phyloP scores from a whole-genome alignment of 1,140 invertebrate species.

The Zaprionus taronus region DNA sequence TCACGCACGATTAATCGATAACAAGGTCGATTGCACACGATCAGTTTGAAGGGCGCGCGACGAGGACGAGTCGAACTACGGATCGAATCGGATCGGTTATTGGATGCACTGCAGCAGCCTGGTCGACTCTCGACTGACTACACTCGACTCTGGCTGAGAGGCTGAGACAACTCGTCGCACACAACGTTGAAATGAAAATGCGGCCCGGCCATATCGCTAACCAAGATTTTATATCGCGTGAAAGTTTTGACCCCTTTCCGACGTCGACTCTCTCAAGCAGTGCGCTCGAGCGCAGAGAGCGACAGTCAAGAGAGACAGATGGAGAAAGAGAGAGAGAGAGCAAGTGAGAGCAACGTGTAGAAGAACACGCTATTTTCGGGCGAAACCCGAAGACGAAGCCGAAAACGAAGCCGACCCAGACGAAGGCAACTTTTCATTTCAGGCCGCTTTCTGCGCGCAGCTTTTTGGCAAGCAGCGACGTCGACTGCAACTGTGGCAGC shows the following conservation, averaged over 20 bases:
- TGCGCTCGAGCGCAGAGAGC: constrained; percentile 57
- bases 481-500: background rate
- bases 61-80: constrained; percentile 33
- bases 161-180: constrained; percentile 61
- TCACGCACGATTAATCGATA: constrained; percentile 7
- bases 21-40: constrained; percentile 13
- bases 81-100: constrained; percentile 9
- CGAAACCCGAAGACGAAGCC: constrained; percentile 20
- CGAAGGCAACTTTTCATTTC: constrained; percentile 76
- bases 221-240: constrained; percentile 84
- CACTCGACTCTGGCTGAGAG: constrained; percentile 45
- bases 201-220: constrained; percentile 74
- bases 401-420: constrained; percentile 2
- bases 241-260: constrained; percentile 84
- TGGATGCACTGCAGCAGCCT: constrained; percentile 26
- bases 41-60: constrained; percentile 18
- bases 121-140: constrained; percentile 5
- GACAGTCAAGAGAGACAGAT: constrained; percentile 10
- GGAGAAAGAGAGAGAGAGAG: constrained; percentile 32
- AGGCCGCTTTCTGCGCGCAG: constrained; percentile 71
- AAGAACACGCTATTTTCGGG: constrained; percentile 78
- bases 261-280: constrained; percentile 19
- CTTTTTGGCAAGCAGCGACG: constrained; percentile 46
- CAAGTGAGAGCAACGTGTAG: constrained; percentile 49
- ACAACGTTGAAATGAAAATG: constrained; percentile 83